These are phyloP conservation scores for Sebastes hubbsi DNA, from an alignment of 2,797 vertebrate genomes.

Conservation along the genomic window DNA sequence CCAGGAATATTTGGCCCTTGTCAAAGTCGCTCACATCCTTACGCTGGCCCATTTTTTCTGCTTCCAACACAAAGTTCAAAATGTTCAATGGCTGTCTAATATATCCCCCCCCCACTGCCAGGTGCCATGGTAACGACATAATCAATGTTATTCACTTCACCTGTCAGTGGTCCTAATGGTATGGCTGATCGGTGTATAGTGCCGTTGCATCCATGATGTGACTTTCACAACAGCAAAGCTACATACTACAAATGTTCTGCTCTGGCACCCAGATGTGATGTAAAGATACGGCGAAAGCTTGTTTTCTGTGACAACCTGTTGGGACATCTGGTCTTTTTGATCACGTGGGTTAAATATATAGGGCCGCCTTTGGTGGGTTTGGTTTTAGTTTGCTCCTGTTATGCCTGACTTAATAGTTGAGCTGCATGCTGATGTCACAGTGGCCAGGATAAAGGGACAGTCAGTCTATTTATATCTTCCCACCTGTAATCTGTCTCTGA, in stretches of 20 bases:
- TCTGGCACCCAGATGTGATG: background rate
- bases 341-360: background rate
- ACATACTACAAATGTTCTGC: background rate
- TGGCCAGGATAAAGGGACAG: slow-evolving; percentile 75
- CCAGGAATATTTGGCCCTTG: too few relatives aligned
- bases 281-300: background rate
- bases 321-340: background rate
- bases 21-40: too few relatives aligned
- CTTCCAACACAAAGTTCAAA: too few relatives aligned
- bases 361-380: background rate
- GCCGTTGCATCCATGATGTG: background rate
- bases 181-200: background rate
- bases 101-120: too few relatives aligned
- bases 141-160: too few relatives aligned
- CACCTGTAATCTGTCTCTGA: slow-evolving; percentile 81
- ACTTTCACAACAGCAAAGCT: background rate
- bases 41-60: too few relatives aligned
- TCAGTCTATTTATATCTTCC: slow-evolving; percentile 73
- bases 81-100: too few relatives aligned
- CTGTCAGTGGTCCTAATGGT: too few relatives aligned
- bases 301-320: background rate
- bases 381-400: slow-evolving; percentile 20
- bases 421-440: slow-evolving; percentile 61
- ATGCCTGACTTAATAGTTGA: slow-evolving; percentile 56
- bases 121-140: too few relatives aligned